phyloP scores from a whole-genome alignment of 2,797 vertebrate species.

The Tauraco hartlaubi region DNA sequence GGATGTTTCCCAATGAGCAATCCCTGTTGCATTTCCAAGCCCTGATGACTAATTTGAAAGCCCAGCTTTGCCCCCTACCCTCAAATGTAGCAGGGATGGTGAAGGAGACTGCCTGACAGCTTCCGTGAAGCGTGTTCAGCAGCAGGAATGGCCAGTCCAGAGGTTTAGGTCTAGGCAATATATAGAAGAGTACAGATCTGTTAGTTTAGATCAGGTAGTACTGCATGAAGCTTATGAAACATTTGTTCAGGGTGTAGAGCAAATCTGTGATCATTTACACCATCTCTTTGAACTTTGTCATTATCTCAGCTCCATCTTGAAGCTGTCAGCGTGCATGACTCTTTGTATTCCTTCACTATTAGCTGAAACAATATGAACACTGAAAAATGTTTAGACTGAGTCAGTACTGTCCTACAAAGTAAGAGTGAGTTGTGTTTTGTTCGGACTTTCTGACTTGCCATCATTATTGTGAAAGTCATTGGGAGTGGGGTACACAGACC shows the following conservation, averaged over 20 bases:
- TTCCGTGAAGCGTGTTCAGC: background rate
- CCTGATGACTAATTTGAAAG: background rate
- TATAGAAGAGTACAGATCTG: background rate
- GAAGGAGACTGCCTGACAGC: background rate
- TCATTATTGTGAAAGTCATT: background rate
- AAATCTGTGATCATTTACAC: background rate
- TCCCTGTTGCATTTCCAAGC: background rate
- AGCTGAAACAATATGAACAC: background rate
- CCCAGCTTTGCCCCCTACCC: background rate
- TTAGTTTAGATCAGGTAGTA: background rate
- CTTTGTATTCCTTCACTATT: background rate
- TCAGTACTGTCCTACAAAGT: background rate
- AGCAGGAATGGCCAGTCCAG: background rate
- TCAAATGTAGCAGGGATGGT: background rate
- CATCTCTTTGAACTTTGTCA: background rate
- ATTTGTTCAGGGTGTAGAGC: background rate
- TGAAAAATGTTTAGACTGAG: background rate
- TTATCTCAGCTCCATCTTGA: background rate
- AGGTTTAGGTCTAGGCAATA: background rate
- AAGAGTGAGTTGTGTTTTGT: background rate
- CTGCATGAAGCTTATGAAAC: background rate
- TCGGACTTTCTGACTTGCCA: background rate
- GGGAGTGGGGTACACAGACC: background rate
- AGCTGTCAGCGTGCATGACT: background rate
- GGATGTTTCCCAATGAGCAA: background rate